Percentiles rank a stretch among this genome's conserved stretches.
Evolutionary conservation across 1,140 invertebrate species (phyloP).

Genomic region (Tetraneura akinire): DNA sequence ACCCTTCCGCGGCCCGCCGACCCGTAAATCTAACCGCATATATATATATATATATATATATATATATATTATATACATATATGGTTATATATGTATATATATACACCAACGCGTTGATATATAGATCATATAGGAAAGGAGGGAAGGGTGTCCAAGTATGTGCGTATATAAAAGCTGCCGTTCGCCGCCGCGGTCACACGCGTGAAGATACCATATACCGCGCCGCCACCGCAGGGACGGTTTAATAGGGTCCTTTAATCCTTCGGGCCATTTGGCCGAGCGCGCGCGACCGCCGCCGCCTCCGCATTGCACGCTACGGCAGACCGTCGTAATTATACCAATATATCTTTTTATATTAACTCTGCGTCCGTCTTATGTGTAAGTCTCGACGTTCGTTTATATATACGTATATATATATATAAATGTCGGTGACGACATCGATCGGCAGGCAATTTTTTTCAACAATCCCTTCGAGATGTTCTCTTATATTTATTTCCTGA

Average conservation of each 20-base stretch:
- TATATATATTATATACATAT: no score
- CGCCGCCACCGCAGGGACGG: slow-evolving; percentile 27
- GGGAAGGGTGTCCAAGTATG: background rate
- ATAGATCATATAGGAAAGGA: background rate
- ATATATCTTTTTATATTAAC: slow-evolving; percentile 52
- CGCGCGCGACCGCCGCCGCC: slow-evolving; percentile 6
- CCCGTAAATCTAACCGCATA: no score
- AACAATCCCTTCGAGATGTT: background rate
- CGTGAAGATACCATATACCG: slow-evolving; percentile 34
- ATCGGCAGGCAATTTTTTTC: slow-evolving; percentile 28
- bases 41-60: no score
- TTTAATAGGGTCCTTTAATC: slow-evolving; percentile 52
- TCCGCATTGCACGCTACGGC: background rate
- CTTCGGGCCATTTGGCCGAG: slow-evolving; percentile 49
- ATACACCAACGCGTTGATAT: no score
- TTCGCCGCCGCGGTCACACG: slow-evolving; percentile 49
- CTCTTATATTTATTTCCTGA: background rate
- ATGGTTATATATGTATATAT: no score
- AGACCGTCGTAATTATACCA: slow-evolving; percentile 42
- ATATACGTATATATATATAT: no score
- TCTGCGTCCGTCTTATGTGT: slow-evolving; percentile 13
- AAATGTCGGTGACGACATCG: slow-evolving; percentile 2
- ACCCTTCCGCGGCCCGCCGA: slow-evolving; percentile 23
- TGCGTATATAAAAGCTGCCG: slow-evolving; percentile 48
- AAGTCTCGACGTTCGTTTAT: background rate